phyloP scores from a whole-genome alignment of 2,888 invertebrate species.

The Lasius fuliginosus region DNA sequence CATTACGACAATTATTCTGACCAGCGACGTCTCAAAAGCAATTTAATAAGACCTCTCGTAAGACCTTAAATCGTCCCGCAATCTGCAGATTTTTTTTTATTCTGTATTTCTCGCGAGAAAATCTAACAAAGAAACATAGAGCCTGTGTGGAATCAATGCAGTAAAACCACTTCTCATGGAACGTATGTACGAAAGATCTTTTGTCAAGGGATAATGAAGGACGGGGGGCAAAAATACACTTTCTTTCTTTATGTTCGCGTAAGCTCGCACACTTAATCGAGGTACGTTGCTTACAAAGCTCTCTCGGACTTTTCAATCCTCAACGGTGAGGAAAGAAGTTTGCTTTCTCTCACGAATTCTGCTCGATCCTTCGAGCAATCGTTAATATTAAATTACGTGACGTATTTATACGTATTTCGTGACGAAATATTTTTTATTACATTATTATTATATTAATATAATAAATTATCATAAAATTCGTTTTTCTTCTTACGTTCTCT shows the following conservation, averaged over 20 bases:
- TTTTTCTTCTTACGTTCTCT: background rate
- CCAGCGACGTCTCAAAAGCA: constrained; percentile 1
- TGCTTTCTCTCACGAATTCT: background rate
- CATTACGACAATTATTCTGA: background rate
- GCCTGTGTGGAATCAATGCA: constrained; percentile 18
- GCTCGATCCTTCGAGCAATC: constrained; percentile 1
- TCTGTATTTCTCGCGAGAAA: constrained; percentile 23
- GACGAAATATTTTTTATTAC: background rate
- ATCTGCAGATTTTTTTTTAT: constrained; percentile 18
- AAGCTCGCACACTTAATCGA: background rate
- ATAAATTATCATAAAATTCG: background rate
- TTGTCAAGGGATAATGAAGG: constrained; percentile 41
- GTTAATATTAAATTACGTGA: constrained; percentile 30
- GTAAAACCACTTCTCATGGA: background rate
- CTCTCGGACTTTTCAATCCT: constrained; percentile 13
- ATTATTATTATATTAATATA: background rate
- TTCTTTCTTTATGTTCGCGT: constrained; percentile 31
- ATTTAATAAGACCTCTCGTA: constrained; percentile 23
- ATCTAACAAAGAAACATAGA: background rate
- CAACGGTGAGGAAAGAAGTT: constrained; percentile 5
- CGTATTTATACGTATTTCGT: background rate
- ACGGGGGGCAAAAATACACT: constrained; percentile 16
- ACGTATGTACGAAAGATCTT: constrained; percentile 3
- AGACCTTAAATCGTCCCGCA: background rate
- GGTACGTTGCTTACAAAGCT: constrained; percentile 6